Evolutionary conservation across 2,888 invertebrate genomes (phyloP).

Genomic region (Bellardia bayeri): DNA sequence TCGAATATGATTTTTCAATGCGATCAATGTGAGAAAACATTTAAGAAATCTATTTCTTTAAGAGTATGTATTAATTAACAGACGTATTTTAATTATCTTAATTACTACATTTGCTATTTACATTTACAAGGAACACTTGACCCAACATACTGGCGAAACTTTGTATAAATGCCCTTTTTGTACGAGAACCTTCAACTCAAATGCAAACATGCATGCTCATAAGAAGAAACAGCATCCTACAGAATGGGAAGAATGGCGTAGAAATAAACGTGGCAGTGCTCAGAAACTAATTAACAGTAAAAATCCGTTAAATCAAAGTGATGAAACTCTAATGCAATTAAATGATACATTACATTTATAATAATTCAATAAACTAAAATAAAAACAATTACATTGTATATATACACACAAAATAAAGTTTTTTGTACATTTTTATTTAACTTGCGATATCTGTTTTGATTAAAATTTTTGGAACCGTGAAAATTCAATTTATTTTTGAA

Average conservation of each 20-base stretch:
- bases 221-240: slow-evolving; percentile 82
- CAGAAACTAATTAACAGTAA: slow-evolving; percentile 73
- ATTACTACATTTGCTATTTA: neutral
- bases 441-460: no score
- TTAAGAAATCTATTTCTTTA: slow-evolving; percentile 82
- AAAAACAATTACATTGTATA: neutral
- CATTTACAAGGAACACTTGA: slow-evolving; percentile 81
- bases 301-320: slow-evolving; percentile 50
- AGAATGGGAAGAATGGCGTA: slow-evolving; percentile 81
- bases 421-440: no score
- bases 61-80: slow-evolving; percentile 76
- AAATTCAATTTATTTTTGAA: no score
- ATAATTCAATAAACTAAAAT: neutral
- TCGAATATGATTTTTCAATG: slow-evolving; percentile 78
- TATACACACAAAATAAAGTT: neutral
- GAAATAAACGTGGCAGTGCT: slow-evolving; percentile 80
- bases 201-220: slow-evolving; percentile 83
- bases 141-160: slow-evolving; percentile 82
- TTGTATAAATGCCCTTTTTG: slow-evolving; percentile 83
- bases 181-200: slow-evolving; percentile 83
- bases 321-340: slow-evolving; percentile 23
- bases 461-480: no score
- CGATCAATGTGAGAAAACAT: slow-evolving; percentile 82
- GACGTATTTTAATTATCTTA: slow-evolving; percentile 3
- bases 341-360: slow-evolving; percentile 10